Conservation (phyloP, 2,888 invertebrate genomes). For the Achlya flavicornis region DNA sequence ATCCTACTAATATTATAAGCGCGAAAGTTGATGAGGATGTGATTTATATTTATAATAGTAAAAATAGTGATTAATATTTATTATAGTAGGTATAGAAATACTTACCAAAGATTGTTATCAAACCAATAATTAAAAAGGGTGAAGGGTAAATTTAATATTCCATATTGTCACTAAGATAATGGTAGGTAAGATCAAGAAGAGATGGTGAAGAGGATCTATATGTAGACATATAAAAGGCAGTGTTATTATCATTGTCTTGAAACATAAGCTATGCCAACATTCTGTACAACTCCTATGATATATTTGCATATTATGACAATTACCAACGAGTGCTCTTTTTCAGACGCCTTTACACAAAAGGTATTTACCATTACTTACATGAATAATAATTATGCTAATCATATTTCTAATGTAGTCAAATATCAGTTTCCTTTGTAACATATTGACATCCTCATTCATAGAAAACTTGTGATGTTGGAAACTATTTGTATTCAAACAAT, state of each 20-base stretch:
- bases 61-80: too few species aligned
- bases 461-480: conserved; percentile 15
- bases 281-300: background rate
- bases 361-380: conserved; percentile 2
- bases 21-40: too few species aligned
- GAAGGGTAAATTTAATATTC: too few species aligned
- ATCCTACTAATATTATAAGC: too few species aligned
- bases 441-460: conserved; percentile 40
- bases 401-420: conserved; percentile 1
- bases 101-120: too few species aligned
- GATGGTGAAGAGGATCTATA: background rate
- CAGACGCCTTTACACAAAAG: conserved; percentile 3
- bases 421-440: conserved; percentile 2
- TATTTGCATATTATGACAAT: background rate
- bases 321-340: background rate
- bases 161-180: too few species aligned
- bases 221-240: too few species aligned
- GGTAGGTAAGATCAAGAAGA: too few species aligned
- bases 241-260: too few species aligned
- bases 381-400: conserved; percentile 14
- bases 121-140: too few species aligned
- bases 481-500: conserved; percentile 54
- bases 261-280: background rate
- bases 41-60: too few species aligned
- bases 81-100: too few species aligned